phyloP scores from a whole-genome alignment of 2,113 vertebrate genomes.

The Anas platyrhynchos region DNA sequence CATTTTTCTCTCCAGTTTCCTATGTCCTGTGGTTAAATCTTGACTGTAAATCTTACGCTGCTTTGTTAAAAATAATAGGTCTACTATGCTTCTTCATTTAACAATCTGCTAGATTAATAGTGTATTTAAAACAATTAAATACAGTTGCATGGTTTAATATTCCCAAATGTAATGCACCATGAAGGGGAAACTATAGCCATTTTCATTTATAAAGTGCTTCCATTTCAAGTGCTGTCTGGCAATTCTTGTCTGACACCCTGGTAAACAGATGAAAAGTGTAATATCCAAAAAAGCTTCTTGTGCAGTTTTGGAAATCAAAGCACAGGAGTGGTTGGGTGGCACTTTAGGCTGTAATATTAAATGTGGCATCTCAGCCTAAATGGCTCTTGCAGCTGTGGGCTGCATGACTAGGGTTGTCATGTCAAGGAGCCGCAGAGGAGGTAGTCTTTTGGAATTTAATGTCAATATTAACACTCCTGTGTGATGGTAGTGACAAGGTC shows the following conservation, averaged over 20 bases:
- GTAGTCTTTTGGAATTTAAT: fast-evolving
- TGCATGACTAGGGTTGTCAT: fast-evolving
- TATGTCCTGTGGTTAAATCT: constrained; percentile 10
- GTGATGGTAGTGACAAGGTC: fast-evolving
- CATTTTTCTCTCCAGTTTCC: constrained; percentile 10
- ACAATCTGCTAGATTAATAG: not conserved
- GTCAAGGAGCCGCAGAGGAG: fast-evolving
- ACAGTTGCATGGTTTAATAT: not conserved
- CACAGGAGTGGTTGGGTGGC: not conserved
- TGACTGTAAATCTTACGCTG: not conserved
- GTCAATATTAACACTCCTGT: fast-evolving
- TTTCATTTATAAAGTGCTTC: not conserved
- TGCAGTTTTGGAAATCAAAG: not conserved
- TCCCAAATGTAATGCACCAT: not conserved
- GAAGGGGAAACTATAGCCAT: not conserved
- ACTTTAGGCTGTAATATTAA: not conserved
- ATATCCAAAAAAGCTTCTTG: not conserved
- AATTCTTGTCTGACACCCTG: not conserved
- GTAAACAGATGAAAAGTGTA: not conserved
- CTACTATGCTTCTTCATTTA: constrained; percentile 11
- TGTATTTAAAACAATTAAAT: constrained; percentile 47
- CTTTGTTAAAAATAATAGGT: constrained; percentile 33
- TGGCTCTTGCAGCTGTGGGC: not conserved
- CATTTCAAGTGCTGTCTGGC: not conserved
- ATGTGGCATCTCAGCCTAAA: fast-evolving